phyloP scores from a whole-genome alignment of 2,797 vertebrate genomes.

The Anolis apletophallus region DNA sequence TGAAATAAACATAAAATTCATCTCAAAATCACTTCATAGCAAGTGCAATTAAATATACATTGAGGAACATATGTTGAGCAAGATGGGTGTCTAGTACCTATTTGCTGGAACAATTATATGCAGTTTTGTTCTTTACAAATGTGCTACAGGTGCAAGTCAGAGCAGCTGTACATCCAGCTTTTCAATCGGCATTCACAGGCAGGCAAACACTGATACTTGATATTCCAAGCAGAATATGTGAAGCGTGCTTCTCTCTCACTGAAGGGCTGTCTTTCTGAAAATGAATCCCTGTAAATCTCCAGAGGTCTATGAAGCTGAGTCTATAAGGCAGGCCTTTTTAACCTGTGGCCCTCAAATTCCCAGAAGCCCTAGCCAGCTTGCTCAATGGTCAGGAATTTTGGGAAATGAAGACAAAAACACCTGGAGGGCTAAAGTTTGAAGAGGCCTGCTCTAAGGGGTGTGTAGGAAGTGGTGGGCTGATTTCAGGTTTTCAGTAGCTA shows the following conservation, averaged over 20 bases:
- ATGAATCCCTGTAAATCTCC: not conserved
- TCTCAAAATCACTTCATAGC: conserved; percentile 14
- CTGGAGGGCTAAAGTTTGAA: too few species aligned
- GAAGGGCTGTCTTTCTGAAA: not conserved
- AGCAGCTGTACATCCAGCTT: conserved; percentile 32
- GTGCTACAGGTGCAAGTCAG: conserved; percentile 33
- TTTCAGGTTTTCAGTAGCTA: not conserved
- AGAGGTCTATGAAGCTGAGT: conserved; percentile 11
- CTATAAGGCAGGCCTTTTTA: not conserved
- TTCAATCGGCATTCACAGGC: conserved; percentile 18
- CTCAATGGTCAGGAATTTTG: too few species aligned
- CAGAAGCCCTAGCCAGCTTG: too few species aligned
- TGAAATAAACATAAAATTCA: conserved; percentile 26
- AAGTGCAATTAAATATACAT: conserved; percentile 37
- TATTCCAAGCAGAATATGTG: not conserved
- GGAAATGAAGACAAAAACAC: too few species aligned
- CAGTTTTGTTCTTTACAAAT: conserved; percentile 36
- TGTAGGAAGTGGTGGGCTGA: not conserved
- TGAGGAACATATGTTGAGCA: conserved; percentile 40
- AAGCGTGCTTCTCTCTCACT: not conserved
- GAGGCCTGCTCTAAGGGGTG: not conserved
- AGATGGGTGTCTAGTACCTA: conserved; percentile 25
- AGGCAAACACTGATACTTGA: conserved; percentile 1
- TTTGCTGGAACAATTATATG: conserved; percentile 31
- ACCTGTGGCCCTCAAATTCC: too few species aligned